These are phyloP conservation scores for Platichthys flesus DNA, from an alignment of 2,113 vertebrate species.

Conservation along the genomic window DNA sequence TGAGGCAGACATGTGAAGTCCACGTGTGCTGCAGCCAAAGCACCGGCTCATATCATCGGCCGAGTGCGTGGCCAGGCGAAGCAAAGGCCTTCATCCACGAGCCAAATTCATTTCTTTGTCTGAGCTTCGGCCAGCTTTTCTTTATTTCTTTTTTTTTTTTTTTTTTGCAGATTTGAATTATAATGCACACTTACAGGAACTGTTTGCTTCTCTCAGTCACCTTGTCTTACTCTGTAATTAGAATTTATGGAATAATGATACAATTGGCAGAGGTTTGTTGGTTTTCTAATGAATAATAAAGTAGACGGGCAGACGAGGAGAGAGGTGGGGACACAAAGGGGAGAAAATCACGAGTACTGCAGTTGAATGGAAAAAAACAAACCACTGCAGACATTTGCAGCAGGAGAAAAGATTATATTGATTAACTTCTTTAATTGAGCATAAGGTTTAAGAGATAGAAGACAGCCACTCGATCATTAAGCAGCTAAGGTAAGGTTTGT, in stretches of 20 bases:
- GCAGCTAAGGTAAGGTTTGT: too few relatives aligned
- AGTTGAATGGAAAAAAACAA: not conserved
- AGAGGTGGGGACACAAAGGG: not conserved
- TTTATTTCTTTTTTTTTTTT: too few relatives aligned
- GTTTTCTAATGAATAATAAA: slow-evolving; percentile 28
- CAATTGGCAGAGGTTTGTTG: slow-evolving; percentile 25
- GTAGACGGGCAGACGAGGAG: not conserved
- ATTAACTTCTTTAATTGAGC: not conserved
- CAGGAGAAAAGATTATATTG: too few relatives aligned
- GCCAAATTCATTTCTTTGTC: slow-evolving; percentile 36
- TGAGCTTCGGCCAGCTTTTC: slow-evolving; percentile 8
- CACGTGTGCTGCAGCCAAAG: not conserved
- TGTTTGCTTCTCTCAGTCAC: slow-evolving; percentile 12
- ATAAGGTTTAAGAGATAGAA: too few relatives aligned
- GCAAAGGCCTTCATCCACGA: slow-evolving; percentile 1
- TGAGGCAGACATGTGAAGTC: not conserved
- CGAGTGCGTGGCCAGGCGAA: not conserved
- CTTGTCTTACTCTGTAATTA: slow-evolving; percentile 5
- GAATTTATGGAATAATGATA: slow-evolving; percentile 18
- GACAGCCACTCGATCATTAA: not conserved
- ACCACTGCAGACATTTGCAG: not conserved
- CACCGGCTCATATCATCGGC: too few relatives aligned
- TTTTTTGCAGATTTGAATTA: slow-evolving; percentile 6
- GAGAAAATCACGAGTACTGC: not conserved
- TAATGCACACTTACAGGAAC: slow-evolving; percentile 11